phyloP scores from a whole-genome alignment of 1,140 invertebrate genomes.

The Pemphigus obesinymphae region DNA sequence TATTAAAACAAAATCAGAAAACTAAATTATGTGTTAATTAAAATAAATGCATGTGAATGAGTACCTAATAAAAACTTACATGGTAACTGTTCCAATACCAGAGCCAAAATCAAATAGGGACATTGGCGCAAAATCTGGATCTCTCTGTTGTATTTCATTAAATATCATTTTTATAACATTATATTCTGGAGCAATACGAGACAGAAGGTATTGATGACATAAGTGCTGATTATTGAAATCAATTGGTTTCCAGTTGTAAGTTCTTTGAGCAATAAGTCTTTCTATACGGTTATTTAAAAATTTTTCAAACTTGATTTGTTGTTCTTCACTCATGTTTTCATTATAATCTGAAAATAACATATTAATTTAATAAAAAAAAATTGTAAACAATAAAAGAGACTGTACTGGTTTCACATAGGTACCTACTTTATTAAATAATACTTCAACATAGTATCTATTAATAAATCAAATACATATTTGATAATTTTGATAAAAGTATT shows the following conservation, averaged over 20 bases:
- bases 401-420: no score
- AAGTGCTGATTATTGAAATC: conserved; percentile 60
- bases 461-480: no score
- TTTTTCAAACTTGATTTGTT: conserved; percentile 47
- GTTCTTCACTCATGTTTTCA: conserved; percentile 50
- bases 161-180: conserved; percentile 66
- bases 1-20: background rate
- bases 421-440: no score
- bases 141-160: conserved; percentile 62
- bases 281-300: conserved; percentile 43
- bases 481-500: no score
- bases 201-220: conserved; percentile 64
- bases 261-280: conserved; percentile 55
- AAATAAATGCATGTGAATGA: no score
- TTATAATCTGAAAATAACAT: background rate
- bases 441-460: no score
- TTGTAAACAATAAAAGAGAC: no score
- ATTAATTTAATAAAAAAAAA: background rate
- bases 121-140: conserved; percentile 66
- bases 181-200: conserved; percentile 68
- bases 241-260: conserved; percentile 69
- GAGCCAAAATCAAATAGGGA: conserved; percentile 87
- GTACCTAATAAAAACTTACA: conserved; percentile 54
- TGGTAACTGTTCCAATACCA: conserved; percentile 75
- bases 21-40: no score